Evolutionary conservation across 2,888 invertebrate genomes (phyloP).

Genomic region (Tetragonula carbonaria): DNA sequence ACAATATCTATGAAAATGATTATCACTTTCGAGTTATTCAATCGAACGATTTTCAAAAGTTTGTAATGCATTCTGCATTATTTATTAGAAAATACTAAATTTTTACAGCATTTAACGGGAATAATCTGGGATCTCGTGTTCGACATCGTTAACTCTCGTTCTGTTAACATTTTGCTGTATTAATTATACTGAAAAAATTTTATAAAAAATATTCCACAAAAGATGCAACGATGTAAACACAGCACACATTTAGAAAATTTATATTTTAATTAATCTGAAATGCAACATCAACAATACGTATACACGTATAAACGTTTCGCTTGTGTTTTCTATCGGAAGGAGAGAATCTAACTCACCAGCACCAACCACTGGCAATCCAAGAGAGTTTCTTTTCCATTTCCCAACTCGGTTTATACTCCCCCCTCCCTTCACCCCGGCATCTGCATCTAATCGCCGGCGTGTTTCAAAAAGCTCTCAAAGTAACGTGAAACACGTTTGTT

Average conservation of each 20-base stretch:
- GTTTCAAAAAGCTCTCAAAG: conserved; percentile 39
- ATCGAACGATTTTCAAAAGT: no score
- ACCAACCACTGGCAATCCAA: background rate
- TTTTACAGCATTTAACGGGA: no score
- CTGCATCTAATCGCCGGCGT: conserved; percentile 46
- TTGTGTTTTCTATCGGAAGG: background rate
- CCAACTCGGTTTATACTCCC: background rate
- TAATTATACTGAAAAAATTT: background rate
- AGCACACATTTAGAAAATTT: no score
- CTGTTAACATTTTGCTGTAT: background rate
- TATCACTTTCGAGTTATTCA: no score
- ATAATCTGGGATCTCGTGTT: no score
- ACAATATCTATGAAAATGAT: no score
- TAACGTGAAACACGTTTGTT: conserved; percentile 2
- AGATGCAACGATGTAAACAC: background rate
- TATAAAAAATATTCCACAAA: background rate
- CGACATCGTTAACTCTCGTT: background rate
- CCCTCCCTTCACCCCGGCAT: background rate
- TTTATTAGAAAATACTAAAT: no score
- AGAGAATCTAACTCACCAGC: background rate
- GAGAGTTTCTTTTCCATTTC: background rate
- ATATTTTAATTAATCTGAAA: no score
- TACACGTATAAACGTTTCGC: background rate
- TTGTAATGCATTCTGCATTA: no score
- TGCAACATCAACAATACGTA: no score